phyloP scores from a whole-genome alignment of 1,140 invertebrate genomes.

The Heliconius eleuchia region DNA sequence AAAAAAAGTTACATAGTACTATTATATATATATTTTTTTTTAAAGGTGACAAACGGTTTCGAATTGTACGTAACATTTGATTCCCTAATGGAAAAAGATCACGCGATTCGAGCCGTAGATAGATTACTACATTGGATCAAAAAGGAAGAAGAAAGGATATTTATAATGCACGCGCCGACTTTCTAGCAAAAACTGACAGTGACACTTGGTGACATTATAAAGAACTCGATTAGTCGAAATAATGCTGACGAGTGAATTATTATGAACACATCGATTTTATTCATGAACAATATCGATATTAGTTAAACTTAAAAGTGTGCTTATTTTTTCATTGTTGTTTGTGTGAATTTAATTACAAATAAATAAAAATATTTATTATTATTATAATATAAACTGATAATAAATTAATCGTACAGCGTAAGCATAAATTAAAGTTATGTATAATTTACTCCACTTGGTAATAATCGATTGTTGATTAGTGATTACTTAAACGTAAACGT shows the following conservation, averaged over 20 bases:
- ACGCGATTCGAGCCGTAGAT: constrained; percentile 92
- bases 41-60: constrained; percentile 92
- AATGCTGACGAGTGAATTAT: constrained; percentile 37
- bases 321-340: background rate
- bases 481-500: background rate
- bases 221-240: constrained; percentile 55
- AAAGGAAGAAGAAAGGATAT: constrained; percentile 94
- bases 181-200: constrained; percentile 84
- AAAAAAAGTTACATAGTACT: too few relatives aligned
- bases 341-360: background rate
- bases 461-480: constrained; percentile 3
- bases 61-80: constrained; percentile 97
- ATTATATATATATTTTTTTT: constrained; percentile 43
- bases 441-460: background rate
- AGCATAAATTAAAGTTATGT: background rate
- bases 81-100: constrained; percentile 89
- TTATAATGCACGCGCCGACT: constrained; percentile 94
- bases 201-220: constrained; percentile 52
- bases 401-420: background rate
- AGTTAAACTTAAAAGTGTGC: background rate
- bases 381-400: background rate
- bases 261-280: background rate
- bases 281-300: background rate
- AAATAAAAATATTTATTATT: background rate
- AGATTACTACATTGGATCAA: constrained; percentile 96